Evolutionary conservation across 2,797 vertebrate genomes (phyloP), one percentile per base, ranked within the genome.

Genomic region (Staurois parvus): DNA sequence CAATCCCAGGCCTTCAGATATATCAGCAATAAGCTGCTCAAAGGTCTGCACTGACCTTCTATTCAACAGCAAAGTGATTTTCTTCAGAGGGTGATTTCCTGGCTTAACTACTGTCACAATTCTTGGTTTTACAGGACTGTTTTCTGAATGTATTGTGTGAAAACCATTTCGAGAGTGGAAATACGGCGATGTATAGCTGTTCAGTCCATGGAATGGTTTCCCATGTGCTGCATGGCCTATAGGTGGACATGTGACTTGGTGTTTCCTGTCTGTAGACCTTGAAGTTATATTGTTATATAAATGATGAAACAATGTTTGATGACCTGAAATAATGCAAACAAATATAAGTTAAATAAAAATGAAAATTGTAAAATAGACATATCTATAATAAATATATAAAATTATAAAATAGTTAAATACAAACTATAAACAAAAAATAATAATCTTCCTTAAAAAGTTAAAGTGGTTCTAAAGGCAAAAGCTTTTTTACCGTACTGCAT

Each of bases 1-100:
- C 88, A 97, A 96, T 42, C 98, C 98, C 91, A 99, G 86, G 2
- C 97, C 97, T 92, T 99, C 98, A 0, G 98, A 99, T 88, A 99
- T 94, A 88, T 99, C 98, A 0, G 95, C 90, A 74, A 98, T 81
- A 77, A 99, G 94, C 87, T 99, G 97, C 83, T 99, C 98, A 40
- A 97, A 99, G 2, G 96, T 98, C 92, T 97, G 97, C 68, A 98
- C 96, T 0, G 96, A 97, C 28, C 96, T 95, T 24, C 96, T 94
- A 88, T 98, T 99, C 85, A 99, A 94, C 72, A 99, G 95, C 86
- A 99, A 93, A 0, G 95, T 96, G 89, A 96, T 96, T 93, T 98
- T 98, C 69, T 96, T 92, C 10, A 96, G 91, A 0, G 92, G 91
- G 76, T 93, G 95, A 3, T 92, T 92, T 0, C 95, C 94, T 0